Base-by-base conservation (phyloP, 2,797 vertebrate genomes). In the Poeciliopsis turneri region DNA sequence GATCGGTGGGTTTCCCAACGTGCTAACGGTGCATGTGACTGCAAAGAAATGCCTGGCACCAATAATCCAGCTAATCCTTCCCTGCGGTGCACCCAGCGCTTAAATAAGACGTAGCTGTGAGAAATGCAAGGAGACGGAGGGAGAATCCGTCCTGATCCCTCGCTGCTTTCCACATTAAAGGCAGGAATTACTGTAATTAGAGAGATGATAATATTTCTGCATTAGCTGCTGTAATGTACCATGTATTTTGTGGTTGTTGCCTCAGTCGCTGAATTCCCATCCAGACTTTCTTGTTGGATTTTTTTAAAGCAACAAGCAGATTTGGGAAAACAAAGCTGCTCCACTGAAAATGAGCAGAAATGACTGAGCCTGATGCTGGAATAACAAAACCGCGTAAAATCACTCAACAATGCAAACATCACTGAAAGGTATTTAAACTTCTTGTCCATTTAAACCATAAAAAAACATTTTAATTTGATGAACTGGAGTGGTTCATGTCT, bases 41-140 rank as follows among this genome's bases (percentile, higher is more conserved):
- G 87, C 72, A 68, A 76, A 92, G 91, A 93, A 93, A 93, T 89
- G 89, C 88, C 86, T 74, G 79, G 85, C 82, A 78, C 76, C 53
- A 78, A 86, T 94, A 93, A 95, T 92, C 92, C 89, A 49, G 49
- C 86, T 94, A 94, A 94, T 94, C 93, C 89, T 81, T 87, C 85
- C 86, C 82, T 84, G 88, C 84, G 86, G 87, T 88, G 87, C 25
- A 88, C 77, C 91, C 90, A 93, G 91, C 80, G 69, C 91, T 90
- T 86, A 84, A 89, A 91, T 77, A 87, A 89, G 88, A 89, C 77
- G 77, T 86, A 72, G 82, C 36, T 84, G 81, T 82, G 87, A 89
- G 90, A 74, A 84, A 73, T 76, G 46, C 25, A 53, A 5, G 9
- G 57, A 57, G 41, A 69, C 51, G 55, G 76, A 78, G 39, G 2